Evolutionary conservation across 2,888 invertebrate species (phyloP).

Genomic region (Drosophila kambysellisi): DNA sequence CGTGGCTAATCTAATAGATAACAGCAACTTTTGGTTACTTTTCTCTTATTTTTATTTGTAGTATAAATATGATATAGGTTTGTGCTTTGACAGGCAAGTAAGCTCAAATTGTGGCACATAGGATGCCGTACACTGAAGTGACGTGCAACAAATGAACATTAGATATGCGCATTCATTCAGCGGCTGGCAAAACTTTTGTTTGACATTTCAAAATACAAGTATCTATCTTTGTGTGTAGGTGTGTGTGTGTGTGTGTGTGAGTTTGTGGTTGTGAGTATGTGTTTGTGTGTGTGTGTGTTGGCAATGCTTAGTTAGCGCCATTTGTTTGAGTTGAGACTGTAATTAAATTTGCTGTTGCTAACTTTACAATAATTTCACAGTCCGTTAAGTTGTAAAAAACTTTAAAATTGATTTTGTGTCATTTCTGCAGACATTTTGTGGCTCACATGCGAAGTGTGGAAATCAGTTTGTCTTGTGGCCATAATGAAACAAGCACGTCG

Average conservation of each 20-base stretch:
- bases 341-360: constrained; percentile 62
- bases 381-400: constrained; percentile 31
- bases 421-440: constrained; percentile 45
- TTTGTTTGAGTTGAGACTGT: constrained; percentile 71
- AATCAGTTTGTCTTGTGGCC: constrained; percentile 47
- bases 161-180: constrained; percentile 68
- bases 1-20: not conserved
- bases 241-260: constrained; percentile 6
- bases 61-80: constrained; percentile 33
- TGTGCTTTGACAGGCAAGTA: constrained; percentile 13
- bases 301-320: constrained; percentile 65
- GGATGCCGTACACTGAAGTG: constrained; percentile 7
- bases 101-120: constrained; percentile 15
- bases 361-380: constrained; percentile 54
- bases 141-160: constrained; percentile 56
- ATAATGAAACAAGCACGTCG: constrained; percentile 70
- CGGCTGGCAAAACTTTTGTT: constrained; percentile 55
- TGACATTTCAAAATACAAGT: constrained; percentile 30
- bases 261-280: not conserved
- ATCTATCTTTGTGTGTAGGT: not conserved
- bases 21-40: not conserved
- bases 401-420: constrained; percentile 53
- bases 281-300: constrained; percentile 10
- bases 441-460: constrained; percentile 29
- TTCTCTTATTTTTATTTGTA: not conserved